These are phyloP conservation scores for Amphiprion clarkii DNA, from an alignment of 2,797 vertebrate species.

Conservation along the genomic window DNA sequence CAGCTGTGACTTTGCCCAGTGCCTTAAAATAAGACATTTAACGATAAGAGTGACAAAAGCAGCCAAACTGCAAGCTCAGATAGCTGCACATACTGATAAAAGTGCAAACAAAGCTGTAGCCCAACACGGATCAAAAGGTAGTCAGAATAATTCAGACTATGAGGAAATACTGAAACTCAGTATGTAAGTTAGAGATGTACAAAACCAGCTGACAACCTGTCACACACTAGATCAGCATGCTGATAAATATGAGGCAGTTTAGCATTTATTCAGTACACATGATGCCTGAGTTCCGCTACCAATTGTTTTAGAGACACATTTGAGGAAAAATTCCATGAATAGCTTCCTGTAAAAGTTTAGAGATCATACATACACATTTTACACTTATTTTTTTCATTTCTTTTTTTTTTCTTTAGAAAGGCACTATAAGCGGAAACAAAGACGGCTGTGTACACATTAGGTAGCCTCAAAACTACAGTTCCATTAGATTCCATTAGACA, in stretches of 20 bases:
- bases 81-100: slow-evolving; percentile 55
- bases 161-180: slow-evolving; percentile 32
- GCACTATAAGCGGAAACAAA: no score
- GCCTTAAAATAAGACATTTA: slow-evolving; percentile 54
- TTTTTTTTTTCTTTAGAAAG: neutral
- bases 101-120: slow-evolving; percentile 56
- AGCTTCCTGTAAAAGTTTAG: no score
- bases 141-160: slow-evolving; percentile 27
- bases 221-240: slow-evolving; percentile 22
- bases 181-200: slow-evolving; percentile 16
- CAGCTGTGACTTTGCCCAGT: slow-evolving; percentile 35
- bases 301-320: slow-evolving; percentile 11
- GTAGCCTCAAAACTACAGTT: no score
- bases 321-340: slow-evolving; percentile 2
- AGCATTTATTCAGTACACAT: slow-evolving; percentile 15
- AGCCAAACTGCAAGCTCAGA: slow-evolving; percentile 42
- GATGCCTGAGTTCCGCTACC: neutral
- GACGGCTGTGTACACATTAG: no score
- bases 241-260: slow-evolving; percentile 21
- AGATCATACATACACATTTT: no score
- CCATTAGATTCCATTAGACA: neutral
- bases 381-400: no score
- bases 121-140: slow-evolving; percentile 48
- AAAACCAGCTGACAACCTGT: slow-evolving; percentile 24
- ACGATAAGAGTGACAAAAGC: slow-evolving; percentile 55